Evolutionary conservation across 2,113 vertebrate species (phyloP).

Genomic region (Ochotona princeps): DNA sequence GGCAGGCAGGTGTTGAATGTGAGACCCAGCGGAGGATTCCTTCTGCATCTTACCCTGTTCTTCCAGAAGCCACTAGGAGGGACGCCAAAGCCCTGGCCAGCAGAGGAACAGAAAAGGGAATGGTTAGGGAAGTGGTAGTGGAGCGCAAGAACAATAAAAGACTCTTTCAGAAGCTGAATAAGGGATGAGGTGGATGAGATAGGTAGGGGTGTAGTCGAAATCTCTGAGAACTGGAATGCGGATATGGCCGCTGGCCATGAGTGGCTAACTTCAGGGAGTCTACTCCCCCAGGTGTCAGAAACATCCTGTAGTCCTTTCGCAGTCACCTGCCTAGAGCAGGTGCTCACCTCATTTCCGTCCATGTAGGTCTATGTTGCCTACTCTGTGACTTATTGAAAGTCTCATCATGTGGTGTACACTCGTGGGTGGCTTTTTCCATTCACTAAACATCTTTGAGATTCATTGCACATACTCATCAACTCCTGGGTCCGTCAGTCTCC

Average conservation of each 20-base stretch:
- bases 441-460: neutral
- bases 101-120: neutral
- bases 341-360: neutral
- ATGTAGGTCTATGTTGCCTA: neutral
- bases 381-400: too few relatives aligned
- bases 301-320: fast-evolving
- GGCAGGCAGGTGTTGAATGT: neutral
- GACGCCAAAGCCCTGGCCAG: neutral
- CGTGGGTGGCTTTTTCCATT: neutral
- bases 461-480: neutral
- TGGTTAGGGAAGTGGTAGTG: neutral
- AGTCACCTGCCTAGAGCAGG: fast-evolving
- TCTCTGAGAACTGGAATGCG: neutral
- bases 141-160: neutral
- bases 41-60: neutral
- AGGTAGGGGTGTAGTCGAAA: neutral
- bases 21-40: neutral
- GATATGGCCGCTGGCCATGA: neutral
- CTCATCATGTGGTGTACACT: fast-evolving
- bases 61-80: neutral
- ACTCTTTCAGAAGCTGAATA: neutral
- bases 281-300: neutral
- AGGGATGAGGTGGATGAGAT: neutral
- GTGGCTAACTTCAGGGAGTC: neutral
- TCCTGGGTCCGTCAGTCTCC: neutral